Evolutionary conservation across 2,113 vertebrate genomes (phyloP), one percentile per base, ranked within the genome.

Genomic region (Chlorodrepanis virens): DNA sequence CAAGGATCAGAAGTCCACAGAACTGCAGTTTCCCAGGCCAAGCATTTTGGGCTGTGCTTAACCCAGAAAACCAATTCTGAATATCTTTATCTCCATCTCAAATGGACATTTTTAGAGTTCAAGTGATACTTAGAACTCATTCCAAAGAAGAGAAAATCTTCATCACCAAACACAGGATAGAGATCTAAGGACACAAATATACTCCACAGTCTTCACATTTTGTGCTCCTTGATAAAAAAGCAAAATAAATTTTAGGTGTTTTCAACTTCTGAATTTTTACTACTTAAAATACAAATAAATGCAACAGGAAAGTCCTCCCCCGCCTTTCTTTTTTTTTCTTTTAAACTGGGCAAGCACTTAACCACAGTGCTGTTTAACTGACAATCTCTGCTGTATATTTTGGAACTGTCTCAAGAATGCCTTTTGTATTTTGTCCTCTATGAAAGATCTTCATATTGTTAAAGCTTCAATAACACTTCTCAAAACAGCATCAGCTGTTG

Each of bases 391-490:
- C 79, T 90, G 85, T 93, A 17, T 91, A 72, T 91, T 93, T 76
- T 93, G 92, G 85, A 96, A 69, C 82, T 72, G 49, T 83, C 92
- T 91, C 85, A 87, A 64, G 72, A 94, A 95, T 83, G 82, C 25
- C 75, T 71, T 91, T 90, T 93, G 87, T 91, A 57, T 82, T 90
- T 75, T 88, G 67, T 57, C 57, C 49, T 69, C 44, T 69, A 94
- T 22, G 44, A 93, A 79, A 90, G 54, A 69, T 61, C 49, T 85
- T 90, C 78, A 45, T 52, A 83, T 77, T 92, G 57, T 83, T 77
- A 68, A 59, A 94, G 82, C 79, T 95, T 59, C 31, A 90, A 13
- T 60, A 93, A 85, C 61, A 83, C 53, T 85, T 85, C 63, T 49
- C 78, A 87, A 93, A 96, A 87, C 69, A 82, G 78, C 37, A 87